Evolutionary conservation across 2,888 invertebrate species (phyloP).

Genomic region (Agriopis leucophaearia): DNA sequence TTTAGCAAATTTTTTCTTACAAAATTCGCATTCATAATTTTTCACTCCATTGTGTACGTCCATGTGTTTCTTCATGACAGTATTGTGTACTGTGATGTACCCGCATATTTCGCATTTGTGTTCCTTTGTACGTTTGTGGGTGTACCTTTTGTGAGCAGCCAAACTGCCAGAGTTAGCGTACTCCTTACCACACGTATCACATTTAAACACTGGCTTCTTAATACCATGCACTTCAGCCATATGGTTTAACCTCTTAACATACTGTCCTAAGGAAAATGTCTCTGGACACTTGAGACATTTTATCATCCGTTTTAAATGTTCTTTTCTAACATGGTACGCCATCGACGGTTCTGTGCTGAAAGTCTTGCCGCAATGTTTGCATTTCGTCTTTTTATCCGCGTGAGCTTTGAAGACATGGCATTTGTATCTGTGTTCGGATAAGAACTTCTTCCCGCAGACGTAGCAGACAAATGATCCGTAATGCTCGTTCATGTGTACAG

Average conservation of each 20-base stretch:
- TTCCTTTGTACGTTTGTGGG: conserved; percentile 67
- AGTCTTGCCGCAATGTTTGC: conserved; percentile 44
- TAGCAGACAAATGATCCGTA: conserved; percentile 60
- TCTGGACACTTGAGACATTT: conserved; percentile 71
- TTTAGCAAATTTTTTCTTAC: conserved; percentile 74
- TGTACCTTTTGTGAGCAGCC: conserved; percentile 55
- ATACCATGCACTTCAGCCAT: conserved; percentile 68
- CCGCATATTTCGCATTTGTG: conserved; percentile 50
- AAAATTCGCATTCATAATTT: conserved; percentile 70
- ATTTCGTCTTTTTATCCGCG: conserved; percentile 37
- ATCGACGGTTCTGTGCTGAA: conserved; percentile 44
- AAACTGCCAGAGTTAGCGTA: conserved; percentile 48
- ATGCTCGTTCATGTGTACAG: conserved; percentile 66
- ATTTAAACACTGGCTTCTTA: conserved; percentile 64
- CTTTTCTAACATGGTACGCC: conserved; percentile 44
- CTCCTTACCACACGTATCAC: conserved; percentile 67
- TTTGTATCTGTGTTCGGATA: conserved; percentile 48
- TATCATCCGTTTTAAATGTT: conserved; percentile 58
- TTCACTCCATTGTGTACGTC: conserved; percentile 70
- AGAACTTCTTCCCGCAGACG: conserved; percentile 62
- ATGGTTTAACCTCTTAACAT: conserved; percentile 69
- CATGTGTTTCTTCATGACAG: conserved; percentile 48
- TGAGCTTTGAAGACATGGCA: conserved; percentile 50
- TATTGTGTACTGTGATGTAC: conserved; percentile 29
- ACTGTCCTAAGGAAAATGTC: conserved; percentile 62